phyloP scores from a whole-genome alignment of 2,888 invertebrate genomes.

The Heteromurus nitidus region DNA sequence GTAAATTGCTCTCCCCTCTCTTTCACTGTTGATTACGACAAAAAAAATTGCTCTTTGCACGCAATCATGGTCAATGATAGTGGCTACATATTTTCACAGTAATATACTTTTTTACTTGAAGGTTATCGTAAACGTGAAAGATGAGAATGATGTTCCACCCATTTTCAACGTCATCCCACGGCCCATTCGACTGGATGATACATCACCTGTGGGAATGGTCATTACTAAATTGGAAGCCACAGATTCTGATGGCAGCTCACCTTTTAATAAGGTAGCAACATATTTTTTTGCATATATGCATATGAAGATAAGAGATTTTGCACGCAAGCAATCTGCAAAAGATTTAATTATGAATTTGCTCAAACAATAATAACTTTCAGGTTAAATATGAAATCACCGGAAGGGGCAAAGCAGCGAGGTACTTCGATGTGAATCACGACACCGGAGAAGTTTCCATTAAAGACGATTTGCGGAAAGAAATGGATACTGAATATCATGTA shows the following conservation, averaged over 20 bases:
- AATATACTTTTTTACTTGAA: not conserved
- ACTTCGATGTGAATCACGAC: conserved; percentile 91
- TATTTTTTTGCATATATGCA: conserved; percentile 3
- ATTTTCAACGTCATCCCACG: conserved; percentile 89
- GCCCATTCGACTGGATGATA: conserved; percentile 89
- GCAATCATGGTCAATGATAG: not conserved
- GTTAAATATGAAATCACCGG: conserved; percentile 86
- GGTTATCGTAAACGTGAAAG: conserved; percentile 75
- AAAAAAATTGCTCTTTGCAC: not conserved
- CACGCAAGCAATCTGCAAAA: too few species aligned
- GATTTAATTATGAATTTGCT: conserved; percentile 13
- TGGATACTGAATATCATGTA: conserved; percentile 91
- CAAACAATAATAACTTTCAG: conserved; percentile 70
- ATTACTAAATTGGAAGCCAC: conserved; percentile 87
- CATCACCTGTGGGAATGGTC: conserved; percentile 86
- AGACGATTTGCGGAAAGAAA: conserved; percentile 89
- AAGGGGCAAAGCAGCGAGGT: conserved; percentile 86
- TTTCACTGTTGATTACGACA: not conserved
- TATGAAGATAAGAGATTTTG: not conserved
- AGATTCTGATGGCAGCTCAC: conserved; percentile 87
- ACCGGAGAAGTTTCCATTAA: conserved; percentile 87
- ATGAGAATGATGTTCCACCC: conserved; percentile 91
- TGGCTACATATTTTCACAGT: too few species aligned
- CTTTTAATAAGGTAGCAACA: conserved; percentile 83
- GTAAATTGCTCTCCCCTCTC: not conserved